Evolutionary conservation across 2,888 invertebrate species (phyloP), one percentile per base, ranked within the genome.

Genomic region (Noctua janthina): DNA sequence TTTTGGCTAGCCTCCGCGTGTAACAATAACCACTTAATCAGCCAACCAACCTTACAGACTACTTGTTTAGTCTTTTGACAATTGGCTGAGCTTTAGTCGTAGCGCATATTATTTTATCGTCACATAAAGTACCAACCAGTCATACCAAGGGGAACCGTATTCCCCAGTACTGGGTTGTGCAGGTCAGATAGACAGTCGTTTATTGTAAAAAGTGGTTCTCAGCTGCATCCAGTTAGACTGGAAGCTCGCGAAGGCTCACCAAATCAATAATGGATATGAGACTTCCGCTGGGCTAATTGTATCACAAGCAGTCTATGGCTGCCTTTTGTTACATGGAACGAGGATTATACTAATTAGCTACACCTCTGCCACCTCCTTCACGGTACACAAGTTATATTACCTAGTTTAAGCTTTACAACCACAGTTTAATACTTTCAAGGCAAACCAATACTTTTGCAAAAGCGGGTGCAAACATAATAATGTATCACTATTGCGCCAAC

Each of bases 401-500:
- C 23, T 62, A 23, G 6, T 15, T 49, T 15, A 8, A 75, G 11
- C 20, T 77, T 29, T 20, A 78, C 13, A 23, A 49, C 17, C 15
- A 29, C 15, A 15, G 17, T 20, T 77, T 54, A 80, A 80, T 54
- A 17, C 15, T 66, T 51, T 76, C 85, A 85, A 85, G 83, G 79
- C 29, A 76, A 76, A 66, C 54, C 43, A 29, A 54, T 39, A 39
- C 76, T 17, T 59, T 70, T 70, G 29, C 59, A 72, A 35, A 86
- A 86, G 51, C 71, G 20, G 4, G 15, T 74, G 35, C 62, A 46
- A 39, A 73, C 54, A 79, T 76, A 69, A 72, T 69, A 77, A 78
- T 81, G 81, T 78, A 69, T 66, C 20, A 66, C 23, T 69, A 62
- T 87, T 86, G 72, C 82, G 77, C 69, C 73, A 85, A 69, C 56